Evolutionary conservation across 1,140 invertebrate genomes (phyloP).

Genomic region (Callitettix versicolor): DNA sequence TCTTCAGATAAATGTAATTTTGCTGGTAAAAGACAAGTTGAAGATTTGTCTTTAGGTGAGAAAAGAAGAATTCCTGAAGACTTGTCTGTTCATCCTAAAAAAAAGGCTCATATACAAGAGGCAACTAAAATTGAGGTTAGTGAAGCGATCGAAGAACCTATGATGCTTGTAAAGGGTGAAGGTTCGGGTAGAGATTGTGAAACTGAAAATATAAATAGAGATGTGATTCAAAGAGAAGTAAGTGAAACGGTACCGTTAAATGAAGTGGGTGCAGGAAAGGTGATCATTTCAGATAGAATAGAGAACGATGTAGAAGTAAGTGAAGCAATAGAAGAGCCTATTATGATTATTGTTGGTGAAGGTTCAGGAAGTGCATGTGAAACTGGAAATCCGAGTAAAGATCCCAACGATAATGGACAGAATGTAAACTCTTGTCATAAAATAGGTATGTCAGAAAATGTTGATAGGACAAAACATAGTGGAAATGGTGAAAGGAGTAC

Average conservation of each 20-base stretch:
- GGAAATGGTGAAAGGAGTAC: constrained; percentile 55
- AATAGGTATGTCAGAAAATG: constrained; percentile 52
- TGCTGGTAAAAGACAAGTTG: neutral
- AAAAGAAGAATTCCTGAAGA: constrained; percentile 5
- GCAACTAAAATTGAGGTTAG: constrained; percentile 38
- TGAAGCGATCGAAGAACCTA: constrained; percentile 59
- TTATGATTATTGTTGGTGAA: constrained; percentile 58
- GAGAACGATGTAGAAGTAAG: constrained; percentile 38
- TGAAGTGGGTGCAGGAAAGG: constrained; percentile 8
- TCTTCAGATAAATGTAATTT: neutral
- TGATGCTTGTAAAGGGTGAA: constrained; percentile 58
- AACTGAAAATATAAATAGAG: constrained; percentile 50
- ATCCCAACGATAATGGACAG: neutral
- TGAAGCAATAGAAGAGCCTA: constrained; percentile 59
- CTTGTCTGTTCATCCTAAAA: neutral
- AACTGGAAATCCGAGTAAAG: constrained; percentile 46
- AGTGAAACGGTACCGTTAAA: neutral
- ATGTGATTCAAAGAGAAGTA: constrained; percentile 12
- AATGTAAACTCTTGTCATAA: constrained; percentile 33
- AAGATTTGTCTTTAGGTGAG: neutral
- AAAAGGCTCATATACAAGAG: constrained; percentile 14
- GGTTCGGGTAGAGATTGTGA: constrained; percentile 58
- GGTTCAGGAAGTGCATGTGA: constrained; percentile 60
- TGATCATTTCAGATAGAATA: constrained; percentile 22
- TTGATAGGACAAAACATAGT: constrained; percentile 40